Evolutionary conservation across 2,888 invertebrate species (phyloP).

Genomic region (Cheilosia scutellata): DNA sequence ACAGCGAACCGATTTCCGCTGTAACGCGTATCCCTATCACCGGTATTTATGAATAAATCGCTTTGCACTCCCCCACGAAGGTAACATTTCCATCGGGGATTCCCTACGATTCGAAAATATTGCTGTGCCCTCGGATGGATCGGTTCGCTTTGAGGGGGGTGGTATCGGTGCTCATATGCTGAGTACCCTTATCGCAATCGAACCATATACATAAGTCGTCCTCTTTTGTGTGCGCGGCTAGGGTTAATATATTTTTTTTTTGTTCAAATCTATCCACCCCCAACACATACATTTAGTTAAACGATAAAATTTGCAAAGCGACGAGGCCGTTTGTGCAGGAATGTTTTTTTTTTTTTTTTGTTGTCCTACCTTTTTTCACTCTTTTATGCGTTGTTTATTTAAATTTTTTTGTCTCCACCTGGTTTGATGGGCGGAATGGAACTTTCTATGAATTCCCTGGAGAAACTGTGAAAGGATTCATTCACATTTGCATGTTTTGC

Average conservation of each 20-base stretch:
- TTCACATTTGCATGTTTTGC: conserved; percentile 43
- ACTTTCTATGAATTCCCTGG: conserved; percentile 19
- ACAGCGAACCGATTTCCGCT: conserved; percentile 54
- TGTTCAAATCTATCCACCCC: conserved; percentile 3
- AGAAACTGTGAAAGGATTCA: conserved; percentile 33
- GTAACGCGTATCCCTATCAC: conserved; percentile 48
- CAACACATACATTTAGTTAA: conserved; percentile 37
- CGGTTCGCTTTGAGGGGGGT: neutral
- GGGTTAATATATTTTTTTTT: conserved; percentile 30
- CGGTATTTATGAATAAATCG: conserved; percentile 73
- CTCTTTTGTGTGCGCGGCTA: neutral
- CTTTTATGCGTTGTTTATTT: conserved; percentile 42
- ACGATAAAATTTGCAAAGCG: conserved; percentile 63
- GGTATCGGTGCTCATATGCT: conserved; percentile 34
- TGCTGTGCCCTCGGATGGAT: conserved; percentile 31
- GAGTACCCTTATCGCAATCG: conserved; percentile 57
- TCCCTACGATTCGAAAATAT: conserved; percentile 46
- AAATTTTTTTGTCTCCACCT: conserved; percentile 48
- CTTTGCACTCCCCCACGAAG: conserved; percentile 46
- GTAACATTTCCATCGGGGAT: conserved; percentile 59
- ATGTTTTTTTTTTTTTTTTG: conserved; percentile 21
- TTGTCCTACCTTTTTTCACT: neutral
- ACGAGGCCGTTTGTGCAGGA: conserved; percentile 42
- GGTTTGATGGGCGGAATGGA: conserved; percentile 6
- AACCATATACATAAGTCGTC: conserved; percentile 29